phyloP scores from a whole-genome alignment of 2,113 vertebrate species.

The Ornithorhynchus anatinus region DNA sequence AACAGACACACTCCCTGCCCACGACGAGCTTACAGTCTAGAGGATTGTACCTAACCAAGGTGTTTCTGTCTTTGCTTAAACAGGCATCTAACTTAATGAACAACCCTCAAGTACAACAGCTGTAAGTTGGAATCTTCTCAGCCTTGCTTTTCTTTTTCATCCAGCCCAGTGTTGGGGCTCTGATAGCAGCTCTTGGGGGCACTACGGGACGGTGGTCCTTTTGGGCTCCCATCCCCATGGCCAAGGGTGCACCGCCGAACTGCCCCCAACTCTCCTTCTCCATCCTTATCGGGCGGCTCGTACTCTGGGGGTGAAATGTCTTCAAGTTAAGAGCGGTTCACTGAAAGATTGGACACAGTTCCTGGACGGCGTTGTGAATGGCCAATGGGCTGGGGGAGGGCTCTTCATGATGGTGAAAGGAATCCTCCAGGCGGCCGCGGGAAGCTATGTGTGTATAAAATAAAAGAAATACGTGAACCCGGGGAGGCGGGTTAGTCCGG shows the following conservation, averaged over 20 bases:
- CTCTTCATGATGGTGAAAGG: not conserved
- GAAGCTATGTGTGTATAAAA: not conserved
- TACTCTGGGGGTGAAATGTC: too few relatives aligned
- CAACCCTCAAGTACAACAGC: slow-evolving; percentile 92
- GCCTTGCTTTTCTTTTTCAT: not conserved
- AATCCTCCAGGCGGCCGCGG: not conserved
- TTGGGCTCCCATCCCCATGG: too few relatives aligned
- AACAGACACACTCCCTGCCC: too few relatives aligned
- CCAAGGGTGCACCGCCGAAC: not conserved
- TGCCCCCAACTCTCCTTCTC: too few relatives aligned
- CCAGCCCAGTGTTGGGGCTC: too few relatives aligned
- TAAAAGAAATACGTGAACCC: not conserved
- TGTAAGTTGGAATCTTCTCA: slow-evolving; percentile 77
- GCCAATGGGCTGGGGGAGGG: not conserved
- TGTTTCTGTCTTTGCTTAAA: slow-evolving; percentile 2
- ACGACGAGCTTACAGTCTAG: too few relatives aligned
- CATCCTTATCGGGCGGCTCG: too few relatives aligned
- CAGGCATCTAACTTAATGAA: slow-evolving; percentile 95
- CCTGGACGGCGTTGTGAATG: too few relatives aligned
- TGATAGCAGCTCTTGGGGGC: too few relatives aligned
- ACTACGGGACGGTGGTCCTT: too few relatives aligned
- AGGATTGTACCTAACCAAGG: too few relatives aligned
- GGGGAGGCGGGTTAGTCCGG: not conserved
- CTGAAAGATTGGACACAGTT: not conserved
- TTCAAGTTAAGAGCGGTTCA: not conserved